Evolutionary conservation across 2,888 invertebrate genomes (phyloP), one percentile per base, ranked within the genome.

Genomic region (Epinotia bilunana): DNA sequence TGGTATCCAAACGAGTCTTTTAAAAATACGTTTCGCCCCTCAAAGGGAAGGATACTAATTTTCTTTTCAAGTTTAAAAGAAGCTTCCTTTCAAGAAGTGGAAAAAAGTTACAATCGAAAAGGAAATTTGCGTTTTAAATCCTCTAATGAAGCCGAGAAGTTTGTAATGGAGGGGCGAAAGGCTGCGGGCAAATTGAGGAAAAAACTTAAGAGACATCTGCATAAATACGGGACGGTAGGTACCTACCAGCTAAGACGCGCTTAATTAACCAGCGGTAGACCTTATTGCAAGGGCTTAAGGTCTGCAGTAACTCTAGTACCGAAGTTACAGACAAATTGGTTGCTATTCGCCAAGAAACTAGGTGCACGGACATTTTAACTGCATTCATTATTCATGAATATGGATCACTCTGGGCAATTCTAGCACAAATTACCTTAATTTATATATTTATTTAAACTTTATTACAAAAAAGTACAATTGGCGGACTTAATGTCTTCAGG

Each of bases 61-160:
- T 93, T 90, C 92, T 93, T 75, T 91, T 88, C 88, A 86, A 91
- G 87, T 92, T 90, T 88, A 90, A 93, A 94, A 93, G 91, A 92
- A 92, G 92, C 90, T 91, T 92, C 90, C 90, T 92, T 92, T 91
- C 91, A 90, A 92, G 91, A 88, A 90, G 90, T 92, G 88, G 91
- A 93, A 93, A 93, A 93, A 94, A 94, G 93, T 93, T 94, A 93
- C 93, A 93, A 93, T 92, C 93, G 92, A 91, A 93, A 91, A 90
- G 92, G 92, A 92, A 94, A 94, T 94, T 94, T 94, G 94, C 93
- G 93, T 93, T 94, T 94, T 94, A 94, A 94, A 93, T 93, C 92
- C 90, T 93, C 94, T 94, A 94, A 94, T 93, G 93, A 93, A 93
- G 91, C 93, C 89, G 91, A 91, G 94, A 93, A 94, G 88, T 93